Evolutionary conservation across 2,113 vertebrate species (phyloP), one percentile per base, ranked within the genome.

Genomic region (Tympanuchus pallidicinctus): DNA sequence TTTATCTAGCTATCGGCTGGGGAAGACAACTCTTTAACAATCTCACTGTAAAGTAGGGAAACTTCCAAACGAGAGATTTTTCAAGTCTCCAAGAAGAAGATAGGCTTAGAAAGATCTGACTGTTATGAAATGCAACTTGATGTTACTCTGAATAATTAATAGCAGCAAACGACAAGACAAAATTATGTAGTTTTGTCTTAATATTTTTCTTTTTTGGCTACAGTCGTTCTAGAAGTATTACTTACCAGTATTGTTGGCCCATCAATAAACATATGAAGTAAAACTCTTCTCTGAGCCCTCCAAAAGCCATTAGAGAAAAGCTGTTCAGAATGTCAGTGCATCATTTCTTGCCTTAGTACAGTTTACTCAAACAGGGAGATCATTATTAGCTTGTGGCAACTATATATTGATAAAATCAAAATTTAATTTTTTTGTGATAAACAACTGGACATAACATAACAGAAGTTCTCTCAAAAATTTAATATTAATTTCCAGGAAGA

Each of bases 401-500:
- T 74, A 42, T 69, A 75, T 64, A 86, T 4, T 67, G 28, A 60
- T 61, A 95, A 90, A 87, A 10, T 3, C 4, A 21, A 79, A 54
- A 52, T 52, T n/a, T 45, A 32, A 20, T 65, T 28, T 65, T 90
- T 52, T 32, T 71, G 40, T 59, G 65, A 88, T 69, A 91, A 96
- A 84, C 50, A 74, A 79, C 36, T 28, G 32, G 24, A 79, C 71
- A 90, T 45, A 95, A 48, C 0, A 2, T 85, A 92, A 60, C 2
- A 43, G 73, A 28, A 79, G 30, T 82, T 93, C 91, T 95, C 92
- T 96, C 94, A 97, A 95, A 75, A 85, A 86, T 95, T 97, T 97
- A 97, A 92, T 95, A 90, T 57, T 80, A 54, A 90, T 82, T 94
- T 93, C 86, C 75, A 95, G 67, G 82, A 97, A 87, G 50, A 91